phyloP scores from a whole-genome alignment of 2,797 vertebrate species.

The Clarias laeviceps region DNA sequence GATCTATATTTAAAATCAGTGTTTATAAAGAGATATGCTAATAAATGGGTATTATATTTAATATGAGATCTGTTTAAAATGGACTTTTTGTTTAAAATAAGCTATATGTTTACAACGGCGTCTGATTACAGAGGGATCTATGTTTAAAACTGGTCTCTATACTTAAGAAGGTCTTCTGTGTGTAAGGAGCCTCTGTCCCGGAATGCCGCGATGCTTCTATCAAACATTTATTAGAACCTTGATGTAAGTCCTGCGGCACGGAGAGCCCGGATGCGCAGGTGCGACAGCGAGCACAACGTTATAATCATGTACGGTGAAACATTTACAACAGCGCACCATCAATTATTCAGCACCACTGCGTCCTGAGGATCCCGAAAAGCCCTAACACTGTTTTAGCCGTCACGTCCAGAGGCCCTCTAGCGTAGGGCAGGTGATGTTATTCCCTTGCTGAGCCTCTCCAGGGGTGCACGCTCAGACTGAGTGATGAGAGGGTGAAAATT shows the following conservation, averaged over 20 bases:
- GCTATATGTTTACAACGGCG: background rate
- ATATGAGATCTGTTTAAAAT: background rate
- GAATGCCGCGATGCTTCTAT: conserved; percentile 20
- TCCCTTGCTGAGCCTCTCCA: background rate
- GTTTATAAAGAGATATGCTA: too few relatives aligned
- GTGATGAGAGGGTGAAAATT: background rate
- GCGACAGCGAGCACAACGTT: conserved; percentile 24
- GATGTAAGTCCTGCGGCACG: conserved; percentile 33
- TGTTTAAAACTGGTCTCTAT: background rate
- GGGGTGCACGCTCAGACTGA: background rate
- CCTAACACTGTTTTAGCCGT: conserved; percentile 14
- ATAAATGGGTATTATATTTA: background rate
- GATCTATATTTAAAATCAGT: background rate
- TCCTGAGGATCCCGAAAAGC: conserved; percentile 18
- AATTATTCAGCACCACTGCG: conserved; percentile 30
- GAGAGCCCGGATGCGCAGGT: conserved; percentile 36
- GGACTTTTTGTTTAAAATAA: background rate
- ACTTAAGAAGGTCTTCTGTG: background rate
- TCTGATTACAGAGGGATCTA: background rate
- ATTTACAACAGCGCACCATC: conserved; percentile 39
- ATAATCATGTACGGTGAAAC: conserved; percentile 34
- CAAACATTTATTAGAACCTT: conserved; percentile 39
- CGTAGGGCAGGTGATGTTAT: conserved; percentile 17
- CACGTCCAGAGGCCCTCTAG: conserved; percentile 25
- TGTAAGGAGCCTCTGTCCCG: conserved; percentile 3